Percentiles rank a stretch among this genome's conserved stretches.
These are phyloP conservation scores for Mythimna impura DNA, from an alignment of 2,888 invertebrate genomes.

Conservation along the genomic window DNA sequence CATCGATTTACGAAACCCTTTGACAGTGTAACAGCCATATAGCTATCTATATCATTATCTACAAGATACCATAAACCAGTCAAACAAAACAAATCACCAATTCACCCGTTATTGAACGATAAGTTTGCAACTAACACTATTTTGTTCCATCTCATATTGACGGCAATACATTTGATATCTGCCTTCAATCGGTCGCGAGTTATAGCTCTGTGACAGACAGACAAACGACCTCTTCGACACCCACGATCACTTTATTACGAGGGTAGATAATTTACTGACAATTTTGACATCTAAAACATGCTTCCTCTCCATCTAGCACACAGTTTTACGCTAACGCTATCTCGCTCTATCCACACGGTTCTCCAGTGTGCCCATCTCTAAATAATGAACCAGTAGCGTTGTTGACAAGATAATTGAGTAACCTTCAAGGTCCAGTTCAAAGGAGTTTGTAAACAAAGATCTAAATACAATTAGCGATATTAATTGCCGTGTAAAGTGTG, in stretches of 20 bases:
- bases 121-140: conserved; percentile 34
- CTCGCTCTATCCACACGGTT: background rate
- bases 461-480: conserved; percentile 52
- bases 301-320: conserved; percentile 8
- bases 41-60: background rate
- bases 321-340: background rate
- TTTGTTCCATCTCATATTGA: conserved; percentile 9
- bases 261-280: conserved; percentile 26
- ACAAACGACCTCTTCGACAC: conserved; percentile 44
- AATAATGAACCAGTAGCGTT: conserved; percentile 13
- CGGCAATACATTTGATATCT: conserved; percentile 29
- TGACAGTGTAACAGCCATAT: background rate
- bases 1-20: background rate
- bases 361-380: conserved; percentile 2
- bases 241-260: conserved; percentile 47
- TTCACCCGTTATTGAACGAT: conserved; percentile 12
- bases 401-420: conserved; percentile 10
- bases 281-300: background rate
- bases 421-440: conserved; percentile 46
- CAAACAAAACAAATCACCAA: conserved; percentile 11
- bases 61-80: conserved; percentile 14
- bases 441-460: conserved; percentile 45
- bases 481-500: conserved; percentile 28
- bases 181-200: conserved; percentile 46
- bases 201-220: conserved; percentile 41